A percentile compares a stretch with the other conserved stretches of the same genome.
Conservation (phyloP, 2,113 vertebrate genomes). For the Hucho hucho region DNA sequence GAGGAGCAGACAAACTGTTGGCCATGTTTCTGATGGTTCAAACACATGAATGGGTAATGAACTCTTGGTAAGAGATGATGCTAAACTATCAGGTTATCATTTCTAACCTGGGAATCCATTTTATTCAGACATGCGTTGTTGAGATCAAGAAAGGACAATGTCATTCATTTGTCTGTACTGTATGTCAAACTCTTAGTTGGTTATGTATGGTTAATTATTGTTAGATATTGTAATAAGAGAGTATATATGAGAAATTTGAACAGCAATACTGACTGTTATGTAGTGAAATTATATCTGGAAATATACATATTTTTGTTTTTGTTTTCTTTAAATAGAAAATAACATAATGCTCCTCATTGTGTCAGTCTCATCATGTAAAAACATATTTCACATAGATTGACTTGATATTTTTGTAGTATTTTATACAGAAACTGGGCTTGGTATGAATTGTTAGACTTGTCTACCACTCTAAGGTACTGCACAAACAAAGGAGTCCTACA, state of each 20-base stretch:
- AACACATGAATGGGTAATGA: neutral
- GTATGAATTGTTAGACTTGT: neutral
- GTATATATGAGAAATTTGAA: neutral
- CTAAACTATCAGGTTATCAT: neutral
- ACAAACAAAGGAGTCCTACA: too few species aligned
- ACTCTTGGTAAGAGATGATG: constrained; percentile 1
- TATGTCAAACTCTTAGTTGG: neutral
- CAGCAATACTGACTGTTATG: constrained; percentile 7
- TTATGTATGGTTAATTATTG: constrained; percentile 9
- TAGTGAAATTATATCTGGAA: neutral
- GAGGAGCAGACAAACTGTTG: neutral
- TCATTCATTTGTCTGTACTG: neutral
- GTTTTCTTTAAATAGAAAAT: neutral
- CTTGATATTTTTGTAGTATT: constrained; percentile 8
- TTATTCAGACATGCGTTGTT: neutral
- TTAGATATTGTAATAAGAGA: constrained; percentile 6
- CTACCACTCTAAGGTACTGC: too few species aligned
- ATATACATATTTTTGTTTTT: neutral
- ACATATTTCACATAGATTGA: neutral
- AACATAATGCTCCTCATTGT: neutral
- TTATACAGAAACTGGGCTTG: neutral
- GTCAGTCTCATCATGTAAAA: neutral
- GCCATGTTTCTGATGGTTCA: too few species aligned
- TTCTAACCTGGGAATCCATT: neutral
- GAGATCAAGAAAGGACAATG: neutral